Evolutionary conservation across 2,113 vertebrate genomes (phyloP), one percentile per base, ranked within the genome.

Genomic region (Cyphomyrus discorhynchus): DNA sequence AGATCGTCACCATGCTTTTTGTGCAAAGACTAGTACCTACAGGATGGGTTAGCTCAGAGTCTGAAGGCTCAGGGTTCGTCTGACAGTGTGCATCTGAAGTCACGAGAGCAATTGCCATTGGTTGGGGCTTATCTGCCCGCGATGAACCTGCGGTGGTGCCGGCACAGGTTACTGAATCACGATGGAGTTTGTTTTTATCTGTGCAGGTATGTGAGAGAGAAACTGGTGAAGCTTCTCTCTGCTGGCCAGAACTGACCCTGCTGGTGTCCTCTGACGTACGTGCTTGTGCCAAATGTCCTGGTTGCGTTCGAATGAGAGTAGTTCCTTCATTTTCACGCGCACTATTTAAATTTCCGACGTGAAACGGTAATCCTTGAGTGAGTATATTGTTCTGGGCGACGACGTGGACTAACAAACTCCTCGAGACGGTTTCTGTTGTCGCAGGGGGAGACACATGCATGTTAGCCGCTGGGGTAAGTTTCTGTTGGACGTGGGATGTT

Each of bases 401-500:
- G 17, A 87, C 56, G 6, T 17, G 62, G 17, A 70, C 52, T 88
- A 74, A 13, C 86, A 89, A 91, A 66, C 86, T 87, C 89, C 50
- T 90, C 21, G 47, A 85, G 86, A 47, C 90, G 0, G 46, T 92
- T 3, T 90, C 88, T 89, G 62, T 82, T 62, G 15, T 88, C n/a
- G 86, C 0, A 49, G 24, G 47, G 1, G 90, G 83, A 42, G 91
- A 90, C 19, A 42, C 42, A 83, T 58, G 56, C 66, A 46, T 82
- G 42, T n/a, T 15, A 31, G 83, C 66, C 52, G 83, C 9, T 49
- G 53, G 62, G 83, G 49, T 83, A 42, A 87, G 50, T 58, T 92
- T 92, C 21, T 88, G 85, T 82, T 94, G 92, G 52, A 70, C 62
- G 21, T 91, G 83, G 35, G 89, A 46, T 5, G 56, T 89, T 91